Evolutionary conservation across 2,113 vertebrate genomes (phyloP).

Genomic region (Cheilinus undulatus): DNA sequence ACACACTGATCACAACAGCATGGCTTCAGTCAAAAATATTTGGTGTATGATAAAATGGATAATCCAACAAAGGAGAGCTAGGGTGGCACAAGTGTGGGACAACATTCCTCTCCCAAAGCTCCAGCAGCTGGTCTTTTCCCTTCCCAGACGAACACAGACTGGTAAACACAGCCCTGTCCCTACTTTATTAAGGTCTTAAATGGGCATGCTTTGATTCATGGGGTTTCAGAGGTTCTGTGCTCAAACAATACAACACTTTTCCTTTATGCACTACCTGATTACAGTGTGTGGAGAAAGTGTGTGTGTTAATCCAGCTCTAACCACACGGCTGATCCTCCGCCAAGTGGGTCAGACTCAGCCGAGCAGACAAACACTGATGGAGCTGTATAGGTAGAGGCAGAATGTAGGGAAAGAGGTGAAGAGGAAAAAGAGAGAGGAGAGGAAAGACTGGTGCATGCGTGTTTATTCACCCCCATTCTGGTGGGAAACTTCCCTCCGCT

Average conservation of each 20-base stretch:
- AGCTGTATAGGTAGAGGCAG: conserved; percentile 37
- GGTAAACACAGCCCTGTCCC: too few species aligned
- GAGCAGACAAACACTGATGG: conserved; percentile 45
- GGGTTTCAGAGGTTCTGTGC: not conserved
- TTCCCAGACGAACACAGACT: too few species aligned
- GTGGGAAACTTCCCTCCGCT: conserved; percentile 25
- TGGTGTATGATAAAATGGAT: too few species aligned
- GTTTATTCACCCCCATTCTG: conserved; percentile 64
- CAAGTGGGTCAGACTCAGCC: conserved; percentile 70
- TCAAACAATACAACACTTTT: not conserved
- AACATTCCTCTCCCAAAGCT: too few species aligned
- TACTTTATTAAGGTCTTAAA: too few species aligned
- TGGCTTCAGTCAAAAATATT: too few species aligned
- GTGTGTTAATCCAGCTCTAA: conserved; percentile 58
- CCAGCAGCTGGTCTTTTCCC: too few species aligned
- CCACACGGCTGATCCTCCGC: conserved; percentile 43
- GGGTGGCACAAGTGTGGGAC: too few species aligned
- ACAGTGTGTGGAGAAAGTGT: not conserved
- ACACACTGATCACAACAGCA: too few species aligned
- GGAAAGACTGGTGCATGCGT: conserved; percentile 26
- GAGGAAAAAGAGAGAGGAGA: conserved; percentile 11
- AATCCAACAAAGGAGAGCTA: too few species aligned
- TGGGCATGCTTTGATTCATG: too few species aligned
- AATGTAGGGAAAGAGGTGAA: conserved; percentile 21
- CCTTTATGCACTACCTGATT: not conserved